Evolutionary conservation across 2,797 vertebrate species (phyloP), one percentile per base, ranked within the genome.

Genomic region (Gallirallus australis): DNA sequence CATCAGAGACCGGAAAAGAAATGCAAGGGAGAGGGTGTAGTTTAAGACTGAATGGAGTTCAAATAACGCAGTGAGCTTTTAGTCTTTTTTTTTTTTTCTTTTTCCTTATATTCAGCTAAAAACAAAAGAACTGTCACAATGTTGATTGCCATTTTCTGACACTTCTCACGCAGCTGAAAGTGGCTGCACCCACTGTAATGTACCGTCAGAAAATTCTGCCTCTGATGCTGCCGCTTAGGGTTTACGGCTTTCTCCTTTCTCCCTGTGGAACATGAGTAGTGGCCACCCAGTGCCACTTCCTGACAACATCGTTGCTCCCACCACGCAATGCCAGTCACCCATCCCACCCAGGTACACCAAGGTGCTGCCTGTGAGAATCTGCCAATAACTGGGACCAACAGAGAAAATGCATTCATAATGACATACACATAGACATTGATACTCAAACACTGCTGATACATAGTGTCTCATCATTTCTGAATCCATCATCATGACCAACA

Each of bases 11-110:
- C 2, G 1, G 84, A 90, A 90, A 90, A 97, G 82, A 80, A 94
- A 94, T 93, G 65, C 31, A 65, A 89, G 53, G 50, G 89, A 90
- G 86, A 93, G 37, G 24, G 11, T 86, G 86, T 78, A 93, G 92
- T 93, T 95, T 93, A 95, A 93, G 92, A 92, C 60, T 95, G 88
- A 94, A 95, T 96, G 72, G 86, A 96, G 73, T 85, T 92, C 53
- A 89, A 70, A 81, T 53, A 87, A 42, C 3, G 0, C 25, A 76
- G 80, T 82, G 60, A 96, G 92, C 77, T 94, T 94, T 82, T 91
- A 95, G 92, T 75, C 6, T 47, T 39, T 33, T 30, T 56, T 82
- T 83, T 87, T 94, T 92, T 88, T 30, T 45, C 42, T 94, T 92
- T 88, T 30, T 45, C 42, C 27, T 24, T 8, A 64, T 27, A 57